These are phyloP conservation scores for Tribolium freemani DNA, from an alignment of 2,888 invertebrate species.

Conservation along the genomic window DNA sequence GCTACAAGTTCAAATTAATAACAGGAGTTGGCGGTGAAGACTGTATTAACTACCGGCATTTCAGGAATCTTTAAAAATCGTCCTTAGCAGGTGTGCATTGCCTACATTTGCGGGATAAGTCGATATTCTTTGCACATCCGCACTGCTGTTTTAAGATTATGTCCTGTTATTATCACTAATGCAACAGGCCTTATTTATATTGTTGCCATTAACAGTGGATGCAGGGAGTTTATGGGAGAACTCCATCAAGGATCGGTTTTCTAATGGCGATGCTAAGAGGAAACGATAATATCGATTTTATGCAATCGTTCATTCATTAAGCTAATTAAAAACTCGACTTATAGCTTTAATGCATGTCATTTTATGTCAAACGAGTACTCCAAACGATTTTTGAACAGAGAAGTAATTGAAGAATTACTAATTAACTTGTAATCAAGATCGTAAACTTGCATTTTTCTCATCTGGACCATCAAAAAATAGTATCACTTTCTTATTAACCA, in stretches of 20 bases:
- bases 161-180: constrained; percentile 37
- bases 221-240: constrained; percentile 31
- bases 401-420: background rate
- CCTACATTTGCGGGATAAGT: constrained; percentile 44
- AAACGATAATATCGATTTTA: constrained; percentile 30
- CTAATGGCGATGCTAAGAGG: constrained; percentile 9
- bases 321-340: constrained; percentile 18
- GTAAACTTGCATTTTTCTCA: background rate
- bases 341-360: background rate
- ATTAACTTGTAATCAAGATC: background rate
- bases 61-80: constrained; percentile 58
- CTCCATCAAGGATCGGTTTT: background rate
- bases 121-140: constrained; percentile 50
- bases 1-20: constrained; percentile 58
- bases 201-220: constrained; percentile 13
- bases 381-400: background rate
- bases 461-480: background rate
- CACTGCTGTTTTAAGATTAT: constrained; percentile 40
- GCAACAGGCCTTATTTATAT: constrained; percentile 15
- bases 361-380: background rate
- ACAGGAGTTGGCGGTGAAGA: constrained; percentile 59
- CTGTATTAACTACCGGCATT: constrained; percentile 62
- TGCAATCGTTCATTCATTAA: constrained; percentile 28
- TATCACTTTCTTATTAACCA: background rate
- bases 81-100: constrained; percentile 57